Evolutionary conservation across 2,797 vertebrate species (phyloP).

Genomic region (Setipinna tenuifilis): DNA sequence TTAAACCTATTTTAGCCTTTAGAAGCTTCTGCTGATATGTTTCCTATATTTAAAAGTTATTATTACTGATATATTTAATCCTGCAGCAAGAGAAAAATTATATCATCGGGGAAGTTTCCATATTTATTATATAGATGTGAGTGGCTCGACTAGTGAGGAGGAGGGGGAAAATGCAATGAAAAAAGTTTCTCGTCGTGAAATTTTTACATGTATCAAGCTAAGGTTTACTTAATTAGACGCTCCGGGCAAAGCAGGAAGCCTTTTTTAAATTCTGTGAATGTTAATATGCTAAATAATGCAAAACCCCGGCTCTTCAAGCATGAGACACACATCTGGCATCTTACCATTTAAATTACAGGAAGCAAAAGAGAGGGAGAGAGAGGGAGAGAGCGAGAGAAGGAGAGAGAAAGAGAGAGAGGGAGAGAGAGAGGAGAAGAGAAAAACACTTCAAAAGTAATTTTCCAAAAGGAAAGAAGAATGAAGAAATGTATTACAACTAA

Average conservation of each 20-base stretch:
- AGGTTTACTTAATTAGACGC: constrained; percentile 99
- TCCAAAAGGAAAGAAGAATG: constrained; percentile 84
- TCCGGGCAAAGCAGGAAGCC: constrained; percentile 96
- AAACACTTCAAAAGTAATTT: constrained; percentile 93
- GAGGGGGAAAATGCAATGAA: constrained; percentile 55
- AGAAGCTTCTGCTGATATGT: constrained; percentile 85
- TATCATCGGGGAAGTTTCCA: constrained; percentile 90
- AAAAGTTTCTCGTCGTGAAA: constrained; percentile 93
- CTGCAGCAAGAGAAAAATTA: constrained; percentile 88
- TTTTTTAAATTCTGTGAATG: constrained; percentile 99
- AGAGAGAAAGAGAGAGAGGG: constrained; percentile 73
- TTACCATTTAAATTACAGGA: constrained; percentile 99
- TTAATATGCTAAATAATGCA: constrained; percentile 99
- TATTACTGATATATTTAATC: constrained; percentile 98
- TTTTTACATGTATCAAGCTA: constrained; percentile 99
- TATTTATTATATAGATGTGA: constrained; percentile 97
- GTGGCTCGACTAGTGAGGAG: constrained; percentile 75
- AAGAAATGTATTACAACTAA: constrained; percentile 87
- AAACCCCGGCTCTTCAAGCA: constrained; percentile 99
- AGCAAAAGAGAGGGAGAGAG: constrained; percentile 74
- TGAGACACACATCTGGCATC: constrained; percentile 99
- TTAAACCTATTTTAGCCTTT: constrained; percentile 78
- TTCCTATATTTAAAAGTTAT: constrained; percentile 92
- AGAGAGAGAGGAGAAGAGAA: constrained; percentile 60
- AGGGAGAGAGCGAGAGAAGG: constrained; percentile 71